These are phyloP conservation scores for Muntiacus muntjak DNA, from an alignment of 2,113 vertebrate species.

Conservation along the genomic window DNA sequence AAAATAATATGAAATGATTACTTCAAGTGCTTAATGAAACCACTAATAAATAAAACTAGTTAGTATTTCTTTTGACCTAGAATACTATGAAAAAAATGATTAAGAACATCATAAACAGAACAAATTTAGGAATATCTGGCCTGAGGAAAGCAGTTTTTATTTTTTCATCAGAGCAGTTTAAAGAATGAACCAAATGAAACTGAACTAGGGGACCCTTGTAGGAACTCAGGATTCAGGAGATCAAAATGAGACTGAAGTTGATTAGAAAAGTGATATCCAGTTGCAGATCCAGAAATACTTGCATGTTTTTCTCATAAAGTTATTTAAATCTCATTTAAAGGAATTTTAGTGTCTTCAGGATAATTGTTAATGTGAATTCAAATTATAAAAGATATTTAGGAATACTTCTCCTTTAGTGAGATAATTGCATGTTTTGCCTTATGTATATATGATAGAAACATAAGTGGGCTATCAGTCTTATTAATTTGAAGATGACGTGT, in stretches of 20 bases:
- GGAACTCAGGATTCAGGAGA: background rate
- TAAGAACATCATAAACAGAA: background rate
- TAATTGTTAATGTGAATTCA: conserved; percentile 25
- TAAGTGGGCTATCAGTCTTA: background rate
- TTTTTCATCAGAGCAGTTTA: background rate
- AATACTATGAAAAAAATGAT: background rate
- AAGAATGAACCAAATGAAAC: background rate
- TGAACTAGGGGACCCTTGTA: background rate
- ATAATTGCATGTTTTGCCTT: background rate
- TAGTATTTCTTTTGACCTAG: background rate
- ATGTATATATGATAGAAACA: background rate
- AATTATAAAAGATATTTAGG: conserved; percentile 20
- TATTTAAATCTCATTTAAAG: conserved; percentile 31
- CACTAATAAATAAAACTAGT: background rate
- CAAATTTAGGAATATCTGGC: background rate
- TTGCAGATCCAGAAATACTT: background rate
- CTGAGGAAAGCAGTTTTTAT: background rate
- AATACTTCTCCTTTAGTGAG: background rate
- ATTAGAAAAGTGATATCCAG: background rate
- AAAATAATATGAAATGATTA: background rate
- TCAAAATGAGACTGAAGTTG: background rate
- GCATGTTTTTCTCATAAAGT: background rate
- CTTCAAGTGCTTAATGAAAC: background rate
- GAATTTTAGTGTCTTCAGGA: background rate
- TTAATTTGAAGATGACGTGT: conserved; percentile 4